Conservation (phyloP, 1,140 invertebrate species). For the Papilio polytes region DNA sequence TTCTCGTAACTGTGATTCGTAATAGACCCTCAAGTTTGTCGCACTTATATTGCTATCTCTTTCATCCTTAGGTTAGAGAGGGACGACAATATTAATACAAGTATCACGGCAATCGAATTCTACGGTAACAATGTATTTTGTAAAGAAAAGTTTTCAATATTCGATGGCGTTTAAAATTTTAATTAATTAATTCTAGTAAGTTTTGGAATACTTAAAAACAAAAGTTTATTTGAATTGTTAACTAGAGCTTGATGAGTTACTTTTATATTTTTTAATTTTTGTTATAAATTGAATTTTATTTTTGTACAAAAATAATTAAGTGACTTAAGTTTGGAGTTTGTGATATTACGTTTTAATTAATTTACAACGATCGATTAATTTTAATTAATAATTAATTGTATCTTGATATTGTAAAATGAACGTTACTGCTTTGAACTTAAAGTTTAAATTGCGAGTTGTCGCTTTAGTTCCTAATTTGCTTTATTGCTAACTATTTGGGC, state of each 20-base stretch:
- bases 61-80: too few species aligned
- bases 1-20: too few species aligned
- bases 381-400: background rate
- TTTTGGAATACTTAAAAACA: too few species aligned
- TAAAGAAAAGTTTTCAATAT: too few species aligned
- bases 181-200: too few species aligned
- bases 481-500: background rate
- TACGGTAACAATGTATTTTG: too few species aligned
- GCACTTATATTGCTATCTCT: too few species aligned
- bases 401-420: background rate
- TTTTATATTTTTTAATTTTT: background rate
- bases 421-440: background rate
- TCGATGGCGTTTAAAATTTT: too few species aligned
- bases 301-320: background rate
- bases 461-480: slow-evolving; percentile 20
- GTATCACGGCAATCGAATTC: too few species aligned
- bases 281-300: background rate
- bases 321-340: background rate
- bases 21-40: too few species aligned
- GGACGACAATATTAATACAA: too few species aligned
- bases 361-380: background rate
- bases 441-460: slow-evolving; percentile 1
- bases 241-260: background rate
- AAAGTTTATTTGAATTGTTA: too few species aligned
- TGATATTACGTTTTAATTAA: slow-evolving; percentile 3